Evolutionary conservation across 2,797 vertebrate species (phyloP).

Genomic region (Peromyscus aztecus): DNA sequence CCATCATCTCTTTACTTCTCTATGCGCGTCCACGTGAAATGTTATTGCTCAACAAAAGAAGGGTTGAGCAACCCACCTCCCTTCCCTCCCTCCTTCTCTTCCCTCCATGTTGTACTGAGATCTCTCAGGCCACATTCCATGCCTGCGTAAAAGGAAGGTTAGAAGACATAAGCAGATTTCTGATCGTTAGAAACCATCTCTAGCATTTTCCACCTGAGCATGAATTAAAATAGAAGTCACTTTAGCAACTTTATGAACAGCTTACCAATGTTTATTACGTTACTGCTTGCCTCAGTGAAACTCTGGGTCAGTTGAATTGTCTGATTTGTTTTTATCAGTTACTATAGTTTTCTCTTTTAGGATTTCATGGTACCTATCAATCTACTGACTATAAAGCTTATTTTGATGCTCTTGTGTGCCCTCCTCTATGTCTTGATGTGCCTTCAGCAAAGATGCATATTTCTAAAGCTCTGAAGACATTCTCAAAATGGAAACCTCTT

Average conservation of each 20-base stretch:
- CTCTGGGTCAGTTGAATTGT: not conserved
- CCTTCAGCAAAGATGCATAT: not conserved
- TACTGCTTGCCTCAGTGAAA: not conserved
- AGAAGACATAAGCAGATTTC: conserved; percentile 17
- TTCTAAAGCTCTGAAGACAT: not conserved
- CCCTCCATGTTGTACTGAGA: not conserved
- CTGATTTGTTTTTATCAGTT: conserved; percentile 23
- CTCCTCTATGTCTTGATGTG: not conserved
- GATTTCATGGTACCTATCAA: not conserved
- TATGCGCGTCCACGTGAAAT: not conserved
- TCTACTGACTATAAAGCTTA: not conserved
- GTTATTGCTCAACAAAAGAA: not conserved
- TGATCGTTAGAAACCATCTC: conserved; percentile 2
- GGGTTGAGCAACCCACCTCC: not conserved
- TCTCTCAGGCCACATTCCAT: conserved; percentile 13
- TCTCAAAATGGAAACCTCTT: conserved; percentile 16
- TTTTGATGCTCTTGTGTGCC: not conserved
- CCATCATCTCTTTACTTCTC: not conserved
- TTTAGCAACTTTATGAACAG: not conserved
- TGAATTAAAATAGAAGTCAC: conserved; percentile 28
- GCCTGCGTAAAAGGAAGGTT: not conserved
- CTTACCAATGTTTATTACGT: not conserved
- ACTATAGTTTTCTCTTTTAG: not conserved
- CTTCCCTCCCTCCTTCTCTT: not conserved
- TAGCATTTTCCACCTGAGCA: conserved; percentile 38